These are phyloP conservation scores for Limnothrissa miodon DNA, from an alignment of 2,113 vertebrate species.

Conservation along the genomic window DNA sequence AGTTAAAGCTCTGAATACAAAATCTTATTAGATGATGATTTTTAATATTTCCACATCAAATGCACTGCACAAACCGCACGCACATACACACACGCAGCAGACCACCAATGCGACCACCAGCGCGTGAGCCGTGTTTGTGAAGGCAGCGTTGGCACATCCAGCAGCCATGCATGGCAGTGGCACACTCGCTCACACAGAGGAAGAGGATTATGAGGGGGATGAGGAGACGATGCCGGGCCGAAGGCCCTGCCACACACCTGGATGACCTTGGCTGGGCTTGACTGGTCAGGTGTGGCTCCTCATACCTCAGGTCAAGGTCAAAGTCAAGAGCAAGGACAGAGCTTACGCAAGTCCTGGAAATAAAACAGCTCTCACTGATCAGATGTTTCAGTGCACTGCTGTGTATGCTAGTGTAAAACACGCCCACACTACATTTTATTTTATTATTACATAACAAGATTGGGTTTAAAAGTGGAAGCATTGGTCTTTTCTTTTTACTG, in stretches of 20 bases:
- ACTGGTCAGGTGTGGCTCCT: background rate
- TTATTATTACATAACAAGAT: background rate
- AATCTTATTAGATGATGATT: background rate
- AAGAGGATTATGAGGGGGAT: conserved; percentile 62
- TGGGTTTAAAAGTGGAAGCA: background rate
- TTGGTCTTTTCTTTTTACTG: background rate
- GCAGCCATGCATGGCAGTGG: conserved; percentile 67
- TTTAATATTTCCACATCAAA: background rate
- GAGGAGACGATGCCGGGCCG: conserved; percentile 56
- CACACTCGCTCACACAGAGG: conserved; percentile 57
- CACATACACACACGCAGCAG: background rate
- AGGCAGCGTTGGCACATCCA: conserved; percentile 37
- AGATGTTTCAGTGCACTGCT: background rate
- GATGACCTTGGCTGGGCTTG: background rate
- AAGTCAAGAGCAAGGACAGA: background rate
- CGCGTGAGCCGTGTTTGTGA: background rate
- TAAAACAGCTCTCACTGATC: background rate
- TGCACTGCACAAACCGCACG: background rate
- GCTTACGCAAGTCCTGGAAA: background rate
- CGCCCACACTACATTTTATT: background rate
- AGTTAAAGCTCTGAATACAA: conserved; percentile 21
- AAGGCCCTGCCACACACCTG: conserved; percentile 1
- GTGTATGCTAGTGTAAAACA: background rate
- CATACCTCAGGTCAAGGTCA: conserved; percentile 1
- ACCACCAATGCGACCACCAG: background rate